Evolutionary conservation across 1,140 invertebrate genomes (phyloP).

Genomic region (Leptoteleia sp.): DNA sequence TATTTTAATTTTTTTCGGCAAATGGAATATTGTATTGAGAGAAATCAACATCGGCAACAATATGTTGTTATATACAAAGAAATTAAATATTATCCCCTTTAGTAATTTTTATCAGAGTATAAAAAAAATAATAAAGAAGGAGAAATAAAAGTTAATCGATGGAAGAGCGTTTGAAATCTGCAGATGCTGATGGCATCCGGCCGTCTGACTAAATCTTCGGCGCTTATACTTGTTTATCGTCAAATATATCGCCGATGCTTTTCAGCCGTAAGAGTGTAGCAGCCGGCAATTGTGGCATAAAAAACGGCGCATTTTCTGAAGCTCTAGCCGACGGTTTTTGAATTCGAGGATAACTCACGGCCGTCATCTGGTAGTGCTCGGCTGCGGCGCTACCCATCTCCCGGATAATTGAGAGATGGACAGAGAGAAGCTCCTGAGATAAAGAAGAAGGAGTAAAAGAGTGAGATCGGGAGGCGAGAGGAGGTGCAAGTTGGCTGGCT

Average conservation of each 20-base stretch:
- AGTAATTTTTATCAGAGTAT: too few species aligned
- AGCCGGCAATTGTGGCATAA: conserved; percentile 32
- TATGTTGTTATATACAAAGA: too few species aligned
- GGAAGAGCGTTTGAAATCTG: background rate
- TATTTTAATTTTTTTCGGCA: too few species aligned
- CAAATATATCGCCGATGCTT: conserved; percentile 35
- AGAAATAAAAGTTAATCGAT: too few species aligned
- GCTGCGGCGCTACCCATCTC: conserved; percentile 15
- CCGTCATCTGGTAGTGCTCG: conserved; percentile 41
- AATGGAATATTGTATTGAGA: too few species aligned
- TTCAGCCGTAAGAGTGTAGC: conserved; percentile 16
- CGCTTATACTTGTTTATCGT: conserved; percentile 41
- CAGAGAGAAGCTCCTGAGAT: conserved; percentile 37
- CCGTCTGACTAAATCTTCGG: conserved; percentile 58
- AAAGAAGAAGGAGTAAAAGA: conserved; percentile 38
- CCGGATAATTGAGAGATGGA: conserved; percentile 56
- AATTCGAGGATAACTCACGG: conserved; percentile 48
- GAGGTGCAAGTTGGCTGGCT: conserved; percentile 50
- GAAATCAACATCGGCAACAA: too few species aligned
- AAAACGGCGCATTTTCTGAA: conserved; percentile 42
- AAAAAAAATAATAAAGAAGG: too few species aligned
- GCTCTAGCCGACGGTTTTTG: conserved; percentile 34
- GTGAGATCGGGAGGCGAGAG: conserved; percentile 29
- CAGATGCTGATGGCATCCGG: background rate
- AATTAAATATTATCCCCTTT: too few species aligned